Evolutionary conservation across 2,113 vertebrate species (phyloP).

Genomic region (Mirounga angustirostris): DNA sequence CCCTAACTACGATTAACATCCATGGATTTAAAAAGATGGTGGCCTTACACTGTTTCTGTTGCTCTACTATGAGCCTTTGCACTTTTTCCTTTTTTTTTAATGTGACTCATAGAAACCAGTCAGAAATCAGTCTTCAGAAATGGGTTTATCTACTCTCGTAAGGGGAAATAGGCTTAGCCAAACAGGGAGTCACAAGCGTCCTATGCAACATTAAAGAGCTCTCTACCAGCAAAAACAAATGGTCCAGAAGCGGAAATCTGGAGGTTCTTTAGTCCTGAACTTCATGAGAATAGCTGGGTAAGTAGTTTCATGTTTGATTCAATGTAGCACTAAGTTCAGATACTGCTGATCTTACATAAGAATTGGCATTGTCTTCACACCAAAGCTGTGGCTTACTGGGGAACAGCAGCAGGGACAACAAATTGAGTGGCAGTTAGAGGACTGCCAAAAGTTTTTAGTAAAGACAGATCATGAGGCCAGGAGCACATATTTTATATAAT

Average conservation of each 20-base stretch:
- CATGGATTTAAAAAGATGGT: neutral
- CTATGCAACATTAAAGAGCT: neutral
- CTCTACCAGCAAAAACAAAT: neutral
- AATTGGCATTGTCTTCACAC: conserved; percentile 45
- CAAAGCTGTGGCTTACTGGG: conserved; percentile 16
- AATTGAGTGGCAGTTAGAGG: neutral
- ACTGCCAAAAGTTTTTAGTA: neutral
- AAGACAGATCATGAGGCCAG: conserved; percentile 31
- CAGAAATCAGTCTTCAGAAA: conserved; percentile 27
- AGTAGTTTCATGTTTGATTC: neutral
- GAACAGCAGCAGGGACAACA: neutral
- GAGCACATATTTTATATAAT: neutral
- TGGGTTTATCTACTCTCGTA: neutral
- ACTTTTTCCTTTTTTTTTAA: neutral
- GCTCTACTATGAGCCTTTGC: neutral
- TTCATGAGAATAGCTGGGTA: conserved; percentile 7
- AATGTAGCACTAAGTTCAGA: neutral
- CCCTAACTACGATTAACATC: neutral
- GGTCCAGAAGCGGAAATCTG: neutral
- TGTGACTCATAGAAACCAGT: neutral
- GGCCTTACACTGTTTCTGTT: neutral
- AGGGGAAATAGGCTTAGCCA: neutral
- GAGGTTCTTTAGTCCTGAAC: conserved; percentile 31
- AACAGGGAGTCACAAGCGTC: neutral
- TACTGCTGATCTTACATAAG: neutral